Evolutionary conservation across 2,888 invertebrate species (phyloP).

Genomic region (Psococerastis gibbosa): DNA sequence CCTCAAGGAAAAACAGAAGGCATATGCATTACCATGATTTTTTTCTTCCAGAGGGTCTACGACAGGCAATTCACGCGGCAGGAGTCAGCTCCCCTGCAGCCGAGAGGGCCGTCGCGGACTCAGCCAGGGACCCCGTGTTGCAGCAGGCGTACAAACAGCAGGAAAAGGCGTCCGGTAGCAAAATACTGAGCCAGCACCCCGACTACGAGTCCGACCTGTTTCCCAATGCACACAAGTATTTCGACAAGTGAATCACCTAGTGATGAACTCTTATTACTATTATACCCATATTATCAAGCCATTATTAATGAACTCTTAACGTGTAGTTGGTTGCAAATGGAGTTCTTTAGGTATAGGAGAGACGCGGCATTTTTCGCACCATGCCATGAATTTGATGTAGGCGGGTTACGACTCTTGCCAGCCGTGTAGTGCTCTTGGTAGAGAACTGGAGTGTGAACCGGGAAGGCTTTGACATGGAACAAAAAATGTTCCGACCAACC

Average conservation of each 20-base stretch:
- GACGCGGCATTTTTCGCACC: no score
- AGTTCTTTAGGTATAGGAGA: no score
- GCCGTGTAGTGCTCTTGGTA: no score
- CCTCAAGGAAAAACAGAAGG: background rate
- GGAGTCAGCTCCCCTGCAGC: conserved; percentile 27
- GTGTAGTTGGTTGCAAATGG: no score
- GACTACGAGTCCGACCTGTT: conserved; percentile 27
- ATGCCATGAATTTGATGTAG: no score
- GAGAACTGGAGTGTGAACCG: no score
- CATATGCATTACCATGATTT: background rate
- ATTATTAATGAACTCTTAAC: no score
- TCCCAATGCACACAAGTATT: conserved; percentile 29
- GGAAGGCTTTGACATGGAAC: no score
- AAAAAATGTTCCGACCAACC: no score
- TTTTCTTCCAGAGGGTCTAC: conserved; percentile 22
- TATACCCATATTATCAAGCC: no score
- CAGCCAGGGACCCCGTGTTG: conserved; percentile 29
- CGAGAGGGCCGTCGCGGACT: conserved; percentile 29
- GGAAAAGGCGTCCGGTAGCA: conserved; percentile 28
- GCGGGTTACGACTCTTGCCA: no score
- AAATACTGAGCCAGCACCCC: conserved; percentile 29
- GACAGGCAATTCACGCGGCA: conserved; percentile 30
- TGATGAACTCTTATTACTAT: no score
- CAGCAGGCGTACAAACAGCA: conserved; percentile 33
- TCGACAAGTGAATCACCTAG: conserved; percentile 18